Conservation (phyloP, 2,113 vertebrate genomes). For the Melanotaenia duboulayi region DNA sequence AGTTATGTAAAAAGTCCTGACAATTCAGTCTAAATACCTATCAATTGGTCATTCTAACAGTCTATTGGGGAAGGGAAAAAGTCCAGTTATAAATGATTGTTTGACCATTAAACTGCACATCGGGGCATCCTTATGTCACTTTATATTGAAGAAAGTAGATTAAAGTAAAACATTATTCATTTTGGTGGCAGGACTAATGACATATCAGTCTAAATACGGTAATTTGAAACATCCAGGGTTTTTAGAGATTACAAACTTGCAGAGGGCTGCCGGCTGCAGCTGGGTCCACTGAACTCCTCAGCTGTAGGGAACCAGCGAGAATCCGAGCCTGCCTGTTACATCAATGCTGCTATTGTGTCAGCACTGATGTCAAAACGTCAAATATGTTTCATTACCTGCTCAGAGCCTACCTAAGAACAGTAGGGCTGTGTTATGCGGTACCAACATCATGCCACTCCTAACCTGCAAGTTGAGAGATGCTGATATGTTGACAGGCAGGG, state of each 20-base stretch:
- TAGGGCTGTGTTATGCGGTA: conserved; percentile 46
- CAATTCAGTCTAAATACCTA: no score
- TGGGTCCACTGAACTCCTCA: conserved; percentile 51
- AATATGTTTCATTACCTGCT: conserved; percentile 56
- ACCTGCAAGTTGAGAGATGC: conserved; percentile 29
- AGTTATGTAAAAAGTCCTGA: no score
- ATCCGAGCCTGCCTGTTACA: not conserved
- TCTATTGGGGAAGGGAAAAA: no score
- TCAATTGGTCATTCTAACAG: no score
- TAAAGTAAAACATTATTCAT: no score
- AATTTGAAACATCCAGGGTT: not conserved
- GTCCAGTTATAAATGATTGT: no score
- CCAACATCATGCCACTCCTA: conserved; percentile 21
- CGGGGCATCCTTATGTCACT: no score
- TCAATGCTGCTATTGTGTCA: conserved; percentile 60
- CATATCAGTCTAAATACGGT: not conserved
- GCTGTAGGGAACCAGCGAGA: conserved; percentile 31
- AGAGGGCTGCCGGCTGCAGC: conserved; percentile 4
- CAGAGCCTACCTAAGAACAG: conserved; percentile 44
- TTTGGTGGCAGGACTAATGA: not conserved
- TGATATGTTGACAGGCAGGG: conserved; percentile 35
- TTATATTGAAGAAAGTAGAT: not conserved
- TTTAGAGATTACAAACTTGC: conserved; percentile 17
- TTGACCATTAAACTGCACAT: no score
- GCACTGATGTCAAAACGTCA: conserved; percentile 38